Evolutionary conservation across 2,113 vertebrate genomes (phyloP), one percentile per base, ranked within the genome.

Genomic region (Andinoacara biseriatus): DNA sequence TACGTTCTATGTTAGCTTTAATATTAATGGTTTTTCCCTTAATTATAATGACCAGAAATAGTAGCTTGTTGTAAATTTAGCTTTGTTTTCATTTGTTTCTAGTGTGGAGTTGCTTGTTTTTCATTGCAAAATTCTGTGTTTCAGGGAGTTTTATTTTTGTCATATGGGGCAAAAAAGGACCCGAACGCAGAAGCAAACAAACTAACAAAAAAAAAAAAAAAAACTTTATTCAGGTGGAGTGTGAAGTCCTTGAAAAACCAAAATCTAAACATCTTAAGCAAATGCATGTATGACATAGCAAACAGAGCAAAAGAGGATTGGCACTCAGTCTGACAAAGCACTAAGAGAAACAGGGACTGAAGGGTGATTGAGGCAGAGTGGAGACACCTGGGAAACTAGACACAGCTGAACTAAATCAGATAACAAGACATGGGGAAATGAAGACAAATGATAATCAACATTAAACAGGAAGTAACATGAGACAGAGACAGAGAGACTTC

Each of bases 61-160:
- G 38, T 38, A 46, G 1, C 13, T 46, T 49, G 40, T 49, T 69
- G 49, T 3, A 69, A 69, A 29, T 43, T 49, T 49, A 29, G 6
- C 5, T 14, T 49, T 18, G 22, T 49, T 67, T 49, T 24, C 18
- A 22, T 46, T 46, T 29, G 24, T 69, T 69, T 69, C 40, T 69
- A 29, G 26, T 0, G 40, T 7, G 0, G 0, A 49, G 29, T 49
- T 49, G 0, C 24, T 49, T 29, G 26, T 69, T 69, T 69, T 0
- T 52, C 9, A 31, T 38, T 22, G n/a, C 2, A 65, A 43, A 49
- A 69, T 49, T 3, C 1, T 69, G 31, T 11, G 43, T 49, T 8
- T 69, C 49, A 3, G 24, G 49, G 43, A 1, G 49, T 69, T 46
- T 69, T 20, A 69, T 20, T 29, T 67, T 18, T 7, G 43, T 22